Evolutionary conservation across 1,140 invertebrate genomes (phyloP).

Genomic region (Pseudoatta argentina): DNA sequence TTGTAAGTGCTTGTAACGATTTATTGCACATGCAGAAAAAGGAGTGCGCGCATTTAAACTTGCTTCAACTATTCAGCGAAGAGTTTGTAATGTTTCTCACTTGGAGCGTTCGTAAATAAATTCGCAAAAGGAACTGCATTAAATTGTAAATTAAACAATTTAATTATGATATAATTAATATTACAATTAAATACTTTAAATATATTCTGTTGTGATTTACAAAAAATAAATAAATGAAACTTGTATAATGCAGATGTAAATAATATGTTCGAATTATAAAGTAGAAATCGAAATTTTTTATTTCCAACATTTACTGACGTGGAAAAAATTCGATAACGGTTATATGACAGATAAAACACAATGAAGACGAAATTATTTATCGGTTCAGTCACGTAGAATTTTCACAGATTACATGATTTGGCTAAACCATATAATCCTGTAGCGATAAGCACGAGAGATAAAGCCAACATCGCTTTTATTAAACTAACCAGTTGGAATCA

Average conservation of each 20-base stretch:
- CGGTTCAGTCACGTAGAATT: constrained; percentile 5
- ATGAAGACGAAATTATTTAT: constrained; percentile 12
- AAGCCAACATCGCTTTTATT: neutral
- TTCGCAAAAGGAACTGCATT: neutral
- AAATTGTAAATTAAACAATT: constrained; percentile 17
- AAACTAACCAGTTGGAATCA: constrained; percentile 14
- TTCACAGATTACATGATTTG: constrained; percentile 16
- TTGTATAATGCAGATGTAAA: neutral
- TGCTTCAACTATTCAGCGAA: neutral
- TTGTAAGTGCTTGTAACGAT: constrained; percentile 22
- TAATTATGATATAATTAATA: constrained; percentile 9
- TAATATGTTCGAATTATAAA: neutral
- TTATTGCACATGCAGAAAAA: constrained; percentile 11
- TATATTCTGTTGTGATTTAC: no score
- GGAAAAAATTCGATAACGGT: neutral
- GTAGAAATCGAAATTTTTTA: constrained; percentile 2
- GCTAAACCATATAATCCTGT: neutral
- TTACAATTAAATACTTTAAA: neutral
- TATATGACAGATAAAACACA: neutral
- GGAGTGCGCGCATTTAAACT: neutral
- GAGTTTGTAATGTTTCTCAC: neutral
- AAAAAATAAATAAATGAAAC: neutral
- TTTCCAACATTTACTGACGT: neutral
- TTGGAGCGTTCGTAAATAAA: constrained; percentile 26
- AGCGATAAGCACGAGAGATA: constrained; percentile 16